These are phyloP conservation scores for Carlito syrichta DNA, from an alignment of 2,113 vertebrate genomes.

Conservation along the genomic window DNA sequence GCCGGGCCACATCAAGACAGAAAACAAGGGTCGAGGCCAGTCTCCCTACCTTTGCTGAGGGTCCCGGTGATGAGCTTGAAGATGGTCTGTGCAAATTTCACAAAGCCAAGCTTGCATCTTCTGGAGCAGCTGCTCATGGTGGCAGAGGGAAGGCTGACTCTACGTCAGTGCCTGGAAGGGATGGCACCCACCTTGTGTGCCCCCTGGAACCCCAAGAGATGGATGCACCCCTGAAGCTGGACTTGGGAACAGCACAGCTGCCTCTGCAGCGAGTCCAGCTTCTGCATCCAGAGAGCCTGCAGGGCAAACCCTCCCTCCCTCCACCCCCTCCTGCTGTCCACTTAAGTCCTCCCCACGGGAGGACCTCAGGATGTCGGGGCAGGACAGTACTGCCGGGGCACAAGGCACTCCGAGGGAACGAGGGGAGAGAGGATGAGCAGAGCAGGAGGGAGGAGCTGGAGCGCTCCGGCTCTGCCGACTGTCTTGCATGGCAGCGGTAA, in stretches of 20 bases:
- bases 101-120: slow-evolving; percentile 90
- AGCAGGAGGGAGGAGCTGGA: slow-evolving; percentile 62
- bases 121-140: slow-evolving; percentile 91
- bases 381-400: slow-evolving; percentile 20
- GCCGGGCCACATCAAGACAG: neutral
- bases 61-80: slow-evolving; percentile 92
- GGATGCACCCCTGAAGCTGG: slow-evolving; percentile 8
- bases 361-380: neutral
- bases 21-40: neutral
- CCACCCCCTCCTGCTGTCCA: neutral
- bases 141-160: neutral
- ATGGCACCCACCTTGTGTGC: neutral
- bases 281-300: slow-evolving; percentile 37
- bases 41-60: slow-evolving; percentile 91
- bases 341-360: neutral
- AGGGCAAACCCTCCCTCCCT: neutral
- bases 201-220: neutral
- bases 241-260: neutral
- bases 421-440: slow-evolving; percentile 40
- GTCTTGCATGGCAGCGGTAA: slow-evolving; percentile 61
- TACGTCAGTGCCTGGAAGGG: neutral
- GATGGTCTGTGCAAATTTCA: slow-evolving; percentile 90
- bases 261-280: slow-evolving; percentile 30
- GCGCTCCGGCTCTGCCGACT: slow-evolving; percentile 51
- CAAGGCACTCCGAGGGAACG: neutral